A percentile compares a stretch with the other conserved stretches of the same genome.
Evolutionary conservation across 2,888 invertebrate genomes (phyloP).

Genomic region (Acanthacorydalis orientalis): DNA sequence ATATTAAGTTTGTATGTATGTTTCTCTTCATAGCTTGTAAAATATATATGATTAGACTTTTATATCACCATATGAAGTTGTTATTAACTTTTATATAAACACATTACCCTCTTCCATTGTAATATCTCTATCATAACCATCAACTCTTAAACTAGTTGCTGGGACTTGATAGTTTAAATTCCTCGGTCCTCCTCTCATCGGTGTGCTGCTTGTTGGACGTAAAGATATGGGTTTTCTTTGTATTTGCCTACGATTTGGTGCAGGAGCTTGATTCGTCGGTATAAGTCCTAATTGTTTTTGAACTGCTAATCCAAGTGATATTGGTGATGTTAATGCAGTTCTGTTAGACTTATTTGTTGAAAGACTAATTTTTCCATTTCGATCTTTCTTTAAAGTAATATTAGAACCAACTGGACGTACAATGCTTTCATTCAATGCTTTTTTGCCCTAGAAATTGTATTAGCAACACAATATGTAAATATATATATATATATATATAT

Average conservation of each 20-base stretch:
- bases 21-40: no score
- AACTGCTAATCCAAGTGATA: constrained; percentile 15
- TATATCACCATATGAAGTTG: not conserved
- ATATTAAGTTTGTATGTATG: not conserved
- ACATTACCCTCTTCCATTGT: constrained; percentile 5
- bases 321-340: constrained; percentile 6
- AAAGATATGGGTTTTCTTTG: constrained; percentile 1
- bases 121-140: constrained; percentile 5
- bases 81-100: no score
- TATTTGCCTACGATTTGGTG: constrained; percentile 1
- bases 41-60: not conserved
- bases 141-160: not conserved
- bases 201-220: not conserved
- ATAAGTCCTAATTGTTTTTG: constrained; percentile 23
- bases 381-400: constrained; percentile 31
- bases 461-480: not conserved
- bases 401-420: constrained; percentile 25
- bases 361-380: constrained; percentile 34
- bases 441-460: constrained; percentile 6
- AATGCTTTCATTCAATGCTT: constrained; percentile 17
- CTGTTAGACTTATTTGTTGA: constrained; percentile 27
- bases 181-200: not conserved
- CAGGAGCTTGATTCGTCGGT: constrained; percentile 7
- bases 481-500: not conserved
- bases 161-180: not conserved